phyloP scores from a whole-genome alignment of 2,888 invertebrate genomes.

The Orthonevra nobilis region DNA sequence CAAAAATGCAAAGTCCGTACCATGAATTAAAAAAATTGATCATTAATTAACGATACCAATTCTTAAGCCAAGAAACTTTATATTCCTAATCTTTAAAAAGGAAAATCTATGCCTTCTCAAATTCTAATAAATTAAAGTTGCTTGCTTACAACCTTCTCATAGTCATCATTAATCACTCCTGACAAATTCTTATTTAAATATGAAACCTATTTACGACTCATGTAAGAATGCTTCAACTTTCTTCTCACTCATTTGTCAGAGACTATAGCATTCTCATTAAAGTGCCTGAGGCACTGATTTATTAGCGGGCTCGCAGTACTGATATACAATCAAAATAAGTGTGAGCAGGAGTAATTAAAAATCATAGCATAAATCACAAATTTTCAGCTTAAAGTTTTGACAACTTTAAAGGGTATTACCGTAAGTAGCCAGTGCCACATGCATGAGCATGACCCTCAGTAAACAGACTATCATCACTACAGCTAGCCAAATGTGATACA shows the following conservation, averaged over 20 bases:
- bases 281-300: constrained; percentile 26
- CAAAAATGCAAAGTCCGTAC: too few species aligned
- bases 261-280: constrained; percentile 16
- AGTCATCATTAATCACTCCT: constrained; percentile 59
- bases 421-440: too few species aligned
- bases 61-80: too few species aligned
- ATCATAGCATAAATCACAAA: constrained; percentile 2
- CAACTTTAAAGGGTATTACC: constrained; percentile 44
- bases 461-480: constrained; percentile 21
- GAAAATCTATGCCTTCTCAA: too few species aligned
- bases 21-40: too few species aligned
- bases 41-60: too few species aligned
- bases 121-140: constrained; percentile 48
- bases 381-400: constrained; percentile 20
- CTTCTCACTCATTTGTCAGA: constrained; percentile 60
- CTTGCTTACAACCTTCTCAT: constrained; percentile 29
- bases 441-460: constrained; percentile 12
- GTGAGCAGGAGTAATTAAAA: neutral
- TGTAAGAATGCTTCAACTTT: constrained; percentile 55
- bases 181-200: constrained; percentile 66
- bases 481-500: constrained; percentile 47
- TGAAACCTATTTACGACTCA: constrained; percentile 59
- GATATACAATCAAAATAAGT: constrained; percentile 6
- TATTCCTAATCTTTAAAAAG: too few species aligned
- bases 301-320: constrained; percentile 18